Conservation (phyloP, 2,797 vertebrate species). For the Falco biarmicus region DNA sequence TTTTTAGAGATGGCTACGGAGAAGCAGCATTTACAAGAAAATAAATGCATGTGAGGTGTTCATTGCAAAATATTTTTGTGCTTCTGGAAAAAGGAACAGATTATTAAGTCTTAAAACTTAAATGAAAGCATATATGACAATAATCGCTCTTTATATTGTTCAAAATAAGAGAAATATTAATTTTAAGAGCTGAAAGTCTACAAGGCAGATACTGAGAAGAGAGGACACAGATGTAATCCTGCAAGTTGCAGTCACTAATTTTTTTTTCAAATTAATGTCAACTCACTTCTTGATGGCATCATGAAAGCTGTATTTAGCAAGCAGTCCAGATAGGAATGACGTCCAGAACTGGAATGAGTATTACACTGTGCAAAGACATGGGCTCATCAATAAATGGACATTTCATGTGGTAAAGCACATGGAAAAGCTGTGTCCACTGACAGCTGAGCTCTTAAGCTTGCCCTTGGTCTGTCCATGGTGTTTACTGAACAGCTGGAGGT, state of each 20-base stretch:
- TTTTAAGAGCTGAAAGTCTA: not conserved
- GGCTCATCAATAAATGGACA: not conserved
- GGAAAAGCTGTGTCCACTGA: not conserved
- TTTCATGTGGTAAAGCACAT: not conserved
- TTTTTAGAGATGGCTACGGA: not conserved
- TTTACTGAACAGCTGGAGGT: not conserved
- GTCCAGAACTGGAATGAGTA: not conserved
- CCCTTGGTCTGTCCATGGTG: not conserved
- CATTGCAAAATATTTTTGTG: not conserved
- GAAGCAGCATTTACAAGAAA: not conserved
- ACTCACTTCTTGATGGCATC: not conserved
- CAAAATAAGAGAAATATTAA: not conserved
- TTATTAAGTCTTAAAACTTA: not conserved
- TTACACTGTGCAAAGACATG: not conserved
- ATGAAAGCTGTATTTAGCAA: not conserved
- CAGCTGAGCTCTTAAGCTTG: not conserved
- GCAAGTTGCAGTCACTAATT: not conserved
- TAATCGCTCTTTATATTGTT: not conserved
- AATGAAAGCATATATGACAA: not conserved
- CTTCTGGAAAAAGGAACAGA: not conserved
- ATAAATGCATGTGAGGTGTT: not conserved
- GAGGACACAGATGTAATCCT: not conserved
- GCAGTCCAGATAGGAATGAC: not conserved
- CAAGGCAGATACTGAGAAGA: not conserved
- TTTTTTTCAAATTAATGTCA: not conserved